Evolutionary conservation across 2,113 vertebrate species (phyloP), one percentile per base, ranked within the genome.

Genomic region (Catharus fuscescens): DNA sequence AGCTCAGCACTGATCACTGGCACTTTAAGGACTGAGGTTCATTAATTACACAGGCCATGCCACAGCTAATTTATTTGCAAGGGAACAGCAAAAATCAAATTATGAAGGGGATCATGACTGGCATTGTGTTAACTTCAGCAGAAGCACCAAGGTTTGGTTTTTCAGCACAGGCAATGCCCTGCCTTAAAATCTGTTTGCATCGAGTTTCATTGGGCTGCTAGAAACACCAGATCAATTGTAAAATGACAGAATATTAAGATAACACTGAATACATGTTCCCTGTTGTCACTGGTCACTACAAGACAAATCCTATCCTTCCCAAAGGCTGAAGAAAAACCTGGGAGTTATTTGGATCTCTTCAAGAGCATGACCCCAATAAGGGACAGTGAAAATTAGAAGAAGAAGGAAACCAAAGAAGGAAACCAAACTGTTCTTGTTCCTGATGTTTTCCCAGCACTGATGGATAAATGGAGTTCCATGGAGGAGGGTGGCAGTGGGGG

Each of bases 391-490:
- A 66, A 70, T 9, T 0, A 65, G 12, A 1, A 6, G 8, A 61
- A 42, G n/a, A 71, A 40, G 38, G 38, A 40, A 40, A 40, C 12
- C 38, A 40, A 62, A 10, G 64, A 45, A 45, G 1, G 11, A 28
- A 87, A 50, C 9, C 1, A 14, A 66, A 26, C 8, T 20, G 20
- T 7, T 77, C 26, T 14, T 12, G 9, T 3, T 54, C 9, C 6
- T 5, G 76, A 5, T 7, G 53, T 62, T 45, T 19, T 11, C 12
- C 23, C 74, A 71, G 48, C 31, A 44, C 25, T 11, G 34, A 7
- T 1, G 5, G n/a, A 44, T 1, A 53, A 76, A 11, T 0, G 3
- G 42, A 87, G 57, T 32, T 71, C 14, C 20, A 38, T 0, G 21
- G 65, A 2, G 18, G 34, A 24, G 70, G 70, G 5, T 12, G 62